Base-by-base conservation (phyloP, 2,888 invertebrate species). In the Gymnocheta viridis region DNA sequence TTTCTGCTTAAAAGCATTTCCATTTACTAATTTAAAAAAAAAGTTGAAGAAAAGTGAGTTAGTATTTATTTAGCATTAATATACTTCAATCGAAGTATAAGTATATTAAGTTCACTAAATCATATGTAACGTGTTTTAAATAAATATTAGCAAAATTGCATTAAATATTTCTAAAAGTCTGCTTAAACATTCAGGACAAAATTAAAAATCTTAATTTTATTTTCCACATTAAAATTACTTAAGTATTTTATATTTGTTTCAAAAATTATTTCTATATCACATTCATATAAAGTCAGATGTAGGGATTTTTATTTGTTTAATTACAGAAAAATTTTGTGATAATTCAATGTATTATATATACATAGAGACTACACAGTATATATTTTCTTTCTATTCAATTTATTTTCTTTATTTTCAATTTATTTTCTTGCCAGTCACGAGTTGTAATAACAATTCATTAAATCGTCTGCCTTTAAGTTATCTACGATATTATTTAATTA, bases 391-490 rank as follows among this genome's bases (percentile, higher is more conserved):
- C 1, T 38, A 38, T 51, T 14, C 49, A 32, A 32, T 56, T 64
- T 78, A n/a, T 64, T 64, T 70, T 76, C 44, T 60, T 81, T n/a
- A n/a, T n/a, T n/a, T n/a, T n/a, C n/a, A n/a, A 32, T 56, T 64
- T 78, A n/a, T 64, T 64, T 70, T 76, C 44, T 60, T 81, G 22
- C 35, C 74, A 80, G 83, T 84, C 83, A 84, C 83, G 80, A 84
- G 76, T 81, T 84, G 67, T 49, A 80, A 77, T 77, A 69, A 60
- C 72, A 77, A 84, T 81, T 81, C 77, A 84, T 84, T 84, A 77
- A 81, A 84, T 62, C 83, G 77, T 80, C 83, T 84, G 77, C 83
- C 56, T 84, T 81, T 77, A 77, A 80, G 80, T 77, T 67, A 77
- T 67, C 67, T 66, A 56, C 62, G 44, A 44, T 79, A 64, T 47